Base-by-base conservation (phyloP, 1,140 invertebrate species). In the Mycetomoellerius zeteki region DNA sequence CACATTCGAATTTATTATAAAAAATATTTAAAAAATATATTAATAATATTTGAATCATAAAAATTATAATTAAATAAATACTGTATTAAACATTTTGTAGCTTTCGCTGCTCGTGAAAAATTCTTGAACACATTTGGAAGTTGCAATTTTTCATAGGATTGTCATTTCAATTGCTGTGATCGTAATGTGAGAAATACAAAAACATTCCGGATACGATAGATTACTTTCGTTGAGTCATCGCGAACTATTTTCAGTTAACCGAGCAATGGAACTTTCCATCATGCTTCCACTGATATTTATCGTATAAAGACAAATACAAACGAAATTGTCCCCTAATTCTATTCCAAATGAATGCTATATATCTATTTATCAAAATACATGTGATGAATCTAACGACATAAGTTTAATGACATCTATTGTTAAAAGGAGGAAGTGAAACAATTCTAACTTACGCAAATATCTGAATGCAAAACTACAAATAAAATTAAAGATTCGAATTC, bases 201-300 rank as follows among this genome's bases (percentile, higher is more conserved):
- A 27, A 65, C n/a, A 43, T 62, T 75, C 27, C 12, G n/a, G 16
- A n/a, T 37, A 33, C 37, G 21, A 12, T 71, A 43, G 65, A 88
- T 52, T 52, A 50, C 69, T 82, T 88, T 56, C 16, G n/a, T 37
- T 33, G 56, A 47, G 58, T 71, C 52, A 19, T 52, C 33, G 27
- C 16, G 21, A 78, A 72, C 54, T 72, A 77, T 67, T 78, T 37
- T 50, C 21, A 69, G 30, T 85, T 72, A 88, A 77, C 88, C 64
- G 19, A 47, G 10, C 33, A 30, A 56, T 27, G 52, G 54, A 72
- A 14, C 58, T 27, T 60, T 50, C 27, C 27, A 54, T 21, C 21
- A 47, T 4, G 64, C 19, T 33, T 54, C 24, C 14, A 67, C 30
- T 10, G 37, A 43, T 5, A 64, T 77, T 64, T n/a, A n/a, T 37